Conservation (phyloP, 2,888 invertebrate genomes). For the Monoplex corrugatus region DNA sequence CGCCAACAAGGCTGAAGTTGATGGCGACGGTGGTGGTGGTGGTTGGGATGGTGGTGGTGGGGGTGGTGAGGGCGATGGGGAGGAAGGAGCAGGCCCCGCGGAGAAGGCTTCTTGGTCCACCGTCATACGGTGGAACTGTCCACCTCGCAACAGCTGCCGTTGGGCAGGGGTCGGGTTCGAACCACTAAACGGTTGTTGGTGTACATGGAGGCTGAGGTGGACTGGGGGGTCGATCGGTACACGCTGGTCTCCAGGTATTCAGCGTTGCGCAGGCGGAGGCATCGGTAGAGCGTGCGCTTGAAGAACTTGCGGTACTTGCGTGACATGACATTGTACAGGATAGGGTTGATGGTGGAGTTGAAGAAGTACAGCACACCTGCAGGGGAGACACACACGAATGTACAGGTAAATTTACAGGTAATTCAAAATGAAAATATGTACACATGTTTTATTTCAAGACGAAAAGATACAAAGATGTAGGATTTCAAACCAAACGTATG, state of each 20-base stretch:
- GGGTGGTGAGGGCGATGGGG: not conserved
- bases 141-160: conserved; percentile 48
- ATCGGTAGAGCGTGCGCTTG: conserved; percentile 85
- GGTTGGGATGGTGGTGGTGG: not conserved
- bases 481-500: too few relatives aligned
- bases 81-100: not conserved
- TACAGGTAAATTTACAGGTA: too few relatives aligned
- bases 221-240: conserved; percentile 51
- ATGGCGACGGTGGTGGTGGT: not conserved
- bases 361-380: conserved; percentile 93
- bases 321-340: conserved; percentile 96
- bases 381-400: conserved; percentile 58
- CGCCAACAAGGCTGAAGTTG: not conserved
- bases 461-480: too few relatives aligned
- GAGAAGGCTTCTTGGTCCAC: not conserved
- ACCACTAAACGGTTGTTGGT: conserved; percentile 58
- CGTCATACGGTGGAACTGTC: conserved; percentile 53
- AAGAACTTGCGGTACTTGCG: conserved; percentile 96
- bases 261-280: conserved; percentile 65
- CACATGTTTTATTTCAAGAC: too few relatives aligned
- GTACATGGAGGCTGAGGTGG: conserved; percentile 62
- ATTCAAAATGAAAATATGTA: too few relatives aligned
- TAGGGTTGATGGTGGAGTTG: conserved; percentile 95
- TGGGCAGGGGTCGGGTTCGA: conserved; percentile 45
- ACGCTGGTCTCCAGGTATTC: conserved; percentile 61